A percentile compares a stretch with the other conserved stretches of the same genome.
phyloP scores from a whole-genome alignment of 2,888 invertebrate genomes.

The Hymenopus coronatus region DNA sequence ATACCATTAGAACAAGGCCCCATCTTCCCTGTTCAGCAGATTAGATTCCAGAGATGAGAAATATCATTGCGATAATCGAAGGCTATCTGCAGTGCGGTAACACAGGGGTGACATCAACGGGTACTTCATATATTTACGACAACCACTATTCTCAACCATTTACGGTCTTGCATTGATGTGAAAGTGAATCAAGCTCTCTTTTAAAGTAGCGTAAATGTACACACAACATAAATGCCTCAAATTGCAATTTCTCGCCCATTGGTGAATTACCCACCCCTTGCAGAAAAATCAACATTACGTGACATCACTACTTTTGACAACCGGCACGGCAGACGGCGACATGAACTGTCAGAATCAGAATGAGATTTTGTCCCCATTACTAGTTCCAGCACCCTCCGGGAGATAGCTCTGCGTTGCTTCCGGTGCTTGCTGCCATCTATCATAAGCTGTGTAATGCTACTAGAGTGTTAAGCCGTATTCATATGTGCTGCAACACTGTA shows the following conservation, averaged over 20 bases:
- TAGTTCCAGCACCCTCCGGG: background rate
- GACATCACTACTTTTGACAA: background rate
- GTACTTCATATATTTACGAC: background rate
- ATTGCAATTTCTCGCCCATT: background rate
- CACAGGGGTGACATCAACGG: background rate
- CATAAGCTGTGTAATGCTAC: too few relatives aligned
- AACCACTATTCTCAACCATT: background rate
- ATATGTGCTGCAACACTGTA: too few relatives aligned
- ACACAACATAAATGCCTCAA: background rate
- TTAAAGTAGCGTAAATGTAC: background rate
- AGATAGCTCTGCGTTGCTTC: background rate
- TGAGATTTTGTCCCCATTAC: background rate
- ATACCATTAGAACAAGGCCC: background rate
- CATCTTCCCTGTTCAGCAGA: background rate
- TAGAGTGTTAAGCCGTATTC: too few relatives aligned
- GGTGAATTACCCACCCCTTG: background rate
- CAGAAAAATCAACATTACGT: background rate
- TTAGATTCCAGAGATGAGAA: background rate
- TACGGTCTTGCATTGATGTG: too few relatives aligned
- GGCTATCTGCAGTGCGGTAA: background rate
- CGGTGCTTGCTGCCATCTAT: constrained; percentile 39
- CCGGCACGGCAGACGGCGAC: background rate
- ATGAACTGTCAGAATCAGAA: background rate
- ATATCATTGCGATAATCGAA: background rate
- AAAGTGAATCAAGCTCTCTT: too few relatives aligned